Evolutionary conservation across 2,888 invertebrate genomes (phyloP), one percentile per base, ranked within the genome.

Genomic region (Blera fallax): DNA sequence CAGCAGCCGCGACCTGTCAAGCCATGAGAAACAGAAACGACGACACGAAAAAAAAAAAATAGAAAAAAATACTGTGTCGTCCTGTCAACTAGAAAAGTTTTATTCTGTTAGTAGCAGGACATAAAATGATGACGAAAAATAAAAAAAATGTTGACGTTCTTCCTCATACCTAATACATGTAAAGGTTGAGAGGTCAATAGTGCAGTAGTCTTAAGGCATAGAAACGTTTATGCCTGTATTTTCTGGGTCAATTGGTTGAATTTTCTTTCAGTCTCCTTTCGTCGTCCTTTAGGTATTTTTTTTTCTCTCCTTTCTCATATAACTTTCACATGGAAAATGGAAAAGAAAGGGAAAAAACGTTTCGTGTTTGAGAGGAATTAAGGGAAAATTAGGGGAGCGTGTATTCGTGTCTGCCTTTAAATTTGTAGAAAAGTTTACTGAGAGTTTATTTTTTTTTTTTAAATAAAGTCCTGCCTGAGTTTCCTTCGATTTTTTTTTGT

Each of bases 331-430:
- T 58, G 18, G 14, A 54, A 79, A 72, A 45, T 7, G 48, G 34
- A 37, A 14, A 27, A 60, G 67, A 79, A 50, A 62, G 5, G 52
- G 67, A 79, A 50, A 62, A 3, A 64, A 62, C 40, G 54, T 50
- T 69, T 84, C 79, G 83, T 84, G 83, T 56, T 79, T 64, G 73
- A 70, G 64, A 79, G 62, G 73, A 74, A 79, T 84, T 84, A 84
- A 74, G 65, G 73, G 62, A 64, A 58, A 79, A 74, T 79, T 74
- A 74, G 79, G 83, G 83, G 79, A 79, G 69, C 72, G 67, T 73
- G 72, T 72, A 77, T 82, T 77, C 72, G 79, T 79, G 83, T 84
- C 79, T 84, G 83, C 79, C 37, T 79, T 84, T 79, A 84, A 84
- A 84, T 79, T 84, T 62, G 79, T 79, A 45, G 48, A 84, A 79